phyloP scores from a whole-genome alignment of 2,888 invertebrate genomes.

The Arctia plantaginis region DNA sequence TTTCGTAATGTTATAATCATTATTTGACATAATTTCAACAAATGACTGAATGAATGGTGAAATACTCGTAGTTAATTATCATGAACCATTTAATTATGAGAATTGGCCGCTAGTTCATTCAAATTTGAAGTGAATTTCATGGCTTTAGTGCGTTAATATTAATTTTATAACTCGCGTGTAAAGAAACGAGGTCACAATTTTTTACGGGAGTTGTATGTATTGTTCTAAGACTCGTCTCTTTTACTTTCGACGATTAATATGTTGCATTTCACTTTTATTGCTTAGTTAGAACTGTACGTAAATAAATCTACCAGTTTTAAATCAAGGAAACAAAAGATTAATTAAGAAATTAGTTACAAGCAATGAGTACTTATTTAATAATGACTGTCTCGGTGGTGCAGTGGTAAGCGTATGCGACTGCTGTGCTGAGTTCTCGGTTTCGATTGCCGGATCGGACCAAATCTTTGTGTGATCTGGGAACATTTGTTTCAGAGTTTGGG shows the following conservation, averaged over 20 bases:
- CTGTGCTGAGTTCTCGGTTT: no score
- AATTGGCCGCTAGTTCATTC: slow-evolving; percentile 22
- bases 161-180: slow-evolving; percentile 40
- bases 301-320: slow-evolving; percentile 9
- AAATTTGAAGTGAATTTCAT: slow-evolving; percentile 43
- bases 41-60: background rate
- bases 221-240: slow-evolving; percentile 36
- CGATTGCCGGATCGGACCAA: no score
- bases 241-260: slow-evolving; percentile 38
- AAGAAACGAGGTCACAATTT: slow-evolving; percentile 37
- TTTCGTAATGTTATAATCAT: background rate
- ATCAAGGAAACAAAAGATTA: slow-evolving; percentile 4
- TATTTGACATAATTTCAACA: background rate
- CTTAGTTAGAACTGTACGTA: slow-evolving; percentile 11
- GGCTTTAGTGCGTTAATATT: slow-evolving; percentile 37
- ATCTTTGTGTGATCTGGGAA: no score
- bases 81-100: background rate
- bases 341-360: slow-evolving; percentile 1
- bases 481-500: no score
- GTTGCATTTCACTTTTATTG: slow-evolving; percentile 43
- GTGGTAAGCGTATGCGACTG: no score
- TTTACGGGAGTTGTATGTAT: slow-evolving; percentile 33
- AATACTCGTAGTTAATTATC: background rate
- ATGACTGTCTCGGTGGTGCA: no score
- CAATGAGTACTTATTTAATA: background rate